These are phyloP conservation scores for Drosophila dives DNA, from an alignment of 2,888 invertebrate genomes.

Conservation along the genomic window DNA sequence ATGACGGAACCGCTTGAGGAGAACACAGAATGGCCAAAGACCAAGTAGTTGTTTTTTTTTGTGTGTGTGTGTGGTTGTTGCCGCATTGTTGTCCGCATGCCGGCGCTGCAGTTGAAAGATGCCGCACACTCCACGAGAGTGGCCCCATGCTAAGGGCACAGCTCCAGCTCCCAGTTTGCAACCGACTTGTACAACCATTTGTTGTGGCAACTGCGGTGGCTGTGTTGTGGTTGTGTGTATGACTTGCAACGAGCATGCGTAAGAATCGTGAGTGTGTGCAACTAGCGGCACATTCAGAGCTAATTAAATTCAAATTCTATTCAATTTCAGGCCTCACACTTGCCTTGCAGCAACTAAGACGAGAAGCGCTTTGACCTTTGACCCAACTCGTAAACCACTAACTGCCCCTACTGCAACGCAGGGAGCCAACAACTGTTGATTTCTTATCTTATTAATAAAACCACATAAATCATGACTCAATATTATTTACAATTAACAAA, in stretches of 20 bases:
- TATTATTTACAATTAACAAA: neutral
- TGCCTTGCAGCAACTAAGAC: constrained; percentile 36
- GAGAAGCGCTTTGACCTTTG: constrained; percentile 55
- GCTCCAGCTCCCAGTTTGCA: constrained; percentile 14
- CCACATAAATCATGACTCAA: neutral
- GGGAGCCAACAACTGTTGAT: neutral
- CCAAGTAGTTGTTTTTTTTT: constrained; percentile 15
- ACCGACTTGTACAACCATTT: constrained; percentile 14
- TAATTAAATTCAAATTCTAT: constrained; percentile 66
- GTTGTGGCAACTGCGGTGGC: constrained; percentile 36
- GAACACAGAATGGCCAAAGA: constrained; percentile 24
- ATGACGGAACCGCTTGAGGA: constrained; percentile 50
- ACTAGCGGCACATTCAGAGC: constrained; percentile 66
- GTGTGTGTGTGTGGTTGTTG: neutral
- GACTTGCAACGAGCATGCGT: constrained; percentile 25
- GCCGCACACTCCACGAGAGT: constrained; percentile 65
- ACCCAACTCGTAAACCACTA: neutral
- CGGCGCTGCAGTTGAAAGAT: constrained; percentile 73
- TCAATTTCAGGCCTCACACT: constrained; percentile 58
- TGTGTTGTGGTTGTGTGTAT: constrained; percentile 10
- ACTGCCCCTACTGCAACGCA: neutral
- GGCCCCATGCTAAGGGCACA: constrained; percentile 38
- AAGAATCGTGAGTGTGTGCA: constrained; percentile 45
- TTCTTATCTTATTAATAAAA: neutral
- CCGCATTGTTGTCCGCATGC: constrained; percentile 71